Evolutionary conservation across 2,113 vertebrate genomes (phyloP).

Genomic region (Macquaria australasica): DNA sequence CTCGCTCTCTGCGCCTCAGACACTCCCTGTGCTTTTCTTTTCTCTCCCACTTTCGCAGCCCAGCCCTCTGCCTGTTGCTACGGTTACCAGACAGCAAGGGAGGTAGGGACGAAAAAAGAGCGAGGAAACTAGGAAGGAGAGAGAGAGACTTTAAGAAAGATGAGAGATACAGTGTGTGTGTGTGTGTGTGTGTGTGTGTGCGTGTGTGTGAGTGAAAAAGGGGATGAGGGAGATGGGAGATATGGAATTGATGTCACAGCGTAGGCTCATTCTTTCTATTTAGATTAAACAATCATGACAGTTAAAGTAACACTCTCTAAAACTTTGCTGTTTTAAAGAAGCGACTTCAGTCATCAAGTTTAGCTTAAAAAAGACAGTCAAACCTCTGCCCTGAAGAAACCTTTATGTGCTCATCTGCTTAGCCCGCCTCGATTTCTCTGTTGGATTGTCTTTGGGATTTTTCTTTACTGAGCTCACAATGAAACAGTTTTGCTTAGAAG

Average conservation of each 20-base stretch:
- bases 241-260: constrained; percentile 42
- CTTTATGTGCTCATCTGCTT: constrained; percentile 4
- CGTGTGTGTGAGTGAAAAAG: not conserved
- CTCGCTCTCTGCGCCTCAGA: constrained; percentile 1
- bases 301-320: constrained; percentile 38
- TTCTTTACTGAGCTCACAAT: not conserved
- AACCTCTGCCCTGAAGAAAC: constrained; percentile 44
- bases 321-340: constrained; percentile 31
- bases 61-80: constrained; percentile 63
- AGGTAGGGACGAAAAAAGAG: constrained; percentile 8
- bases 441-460: not conserved
- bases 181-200: constrained; percentile 7
- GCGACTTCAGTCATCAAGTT: constrained; percentile 35
- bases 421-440: constrained; percentile 7
- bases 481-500: not conserved
- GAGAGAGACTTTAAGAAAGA: not conserved
- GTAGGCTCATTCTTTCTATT: constrained; percentile 43
- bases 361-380: constrained; percentile 29
- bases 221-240: not conserved
- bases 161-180: constrained; percentile 1
- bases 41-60: constrained; percentile 22
- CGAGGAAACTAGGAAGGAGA: constrained; percentile 1
- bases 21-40: not conserved
- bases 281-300: constrained; percentile 58
- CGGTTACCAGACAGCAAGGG: constrained; percentile 62